These are phyloP conservation scores for Chalcosyrphus nemorum DNA, from an alignment of 2,888 invertebrate genomes.

Conservation along the genomic window DNA sequence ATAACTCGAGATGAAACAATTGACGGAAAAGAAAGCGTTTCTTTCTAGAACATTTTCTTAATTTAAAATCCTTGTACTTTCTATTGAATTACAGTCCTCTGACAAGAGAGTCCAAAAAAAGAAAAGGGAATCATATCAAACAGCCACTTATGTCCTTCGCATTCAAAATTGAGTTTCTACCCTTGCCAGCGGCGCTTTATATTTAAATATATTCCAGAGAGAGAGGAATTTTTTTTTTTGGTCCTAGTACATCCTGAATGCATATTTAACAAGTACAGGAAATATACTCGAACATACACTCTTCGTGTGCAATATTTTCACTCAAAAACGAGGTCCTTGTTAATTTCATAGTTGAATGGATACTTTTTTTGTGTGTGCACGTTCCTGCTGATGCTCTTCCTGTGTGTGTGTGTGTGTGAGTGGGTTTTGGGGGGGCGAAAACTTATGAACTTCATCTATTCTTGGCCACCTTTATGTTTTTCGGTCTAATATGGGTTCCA, in stretches of 20 bases:
- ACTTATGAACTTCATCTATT: constrained; percentile 64
- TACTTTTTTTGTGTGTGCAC: constrained; percentile 65
- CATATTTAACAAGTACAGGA: constrained; percentile 71
- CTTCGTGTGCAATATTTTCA: constrained; percentile 61
- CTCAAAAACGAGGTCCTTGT: constrained; percentile 64
- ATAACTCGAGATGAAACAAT: constrained; percentile 59
- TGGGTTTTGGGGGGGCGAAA: constrained; percentile 31
- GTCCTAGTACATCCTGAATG: constrained; percentile 32
- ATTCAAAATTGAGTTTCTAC: constrained; percentile 59
- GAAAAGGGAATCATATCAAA: constrained; percentile 13
- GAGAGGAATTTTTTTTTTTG: neutral
- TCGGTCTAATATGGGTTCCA: neutral
- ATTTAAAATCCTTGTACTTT: constrained; percentile 57
- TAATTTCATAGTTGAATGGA: constrained; percentile 73
- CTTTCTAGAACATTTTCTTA: constrained; percentile 60
- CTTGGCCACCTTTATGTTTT: constrained; percentile 41
- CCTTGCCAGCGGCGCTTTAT: constrained; percentile 56
- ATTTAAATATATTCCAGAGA: constrained; percentile 47
- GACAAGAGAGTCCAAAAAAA: neutral
- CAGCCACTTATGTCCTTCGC: constrained; percentile 65
- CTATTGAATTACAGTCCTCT: constrained; percentile 57
- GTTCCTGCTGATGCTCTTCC: constrained; percentile 49
- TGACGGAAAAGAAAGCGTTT: constrained; percentile 29
- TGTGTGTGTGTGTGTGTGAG: neutral
- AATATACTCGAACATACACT: constrained; percentile 49